Conservation (phyloP, 2,797 vertebrate species). For the Rhinogobio ventralis region DNA sequence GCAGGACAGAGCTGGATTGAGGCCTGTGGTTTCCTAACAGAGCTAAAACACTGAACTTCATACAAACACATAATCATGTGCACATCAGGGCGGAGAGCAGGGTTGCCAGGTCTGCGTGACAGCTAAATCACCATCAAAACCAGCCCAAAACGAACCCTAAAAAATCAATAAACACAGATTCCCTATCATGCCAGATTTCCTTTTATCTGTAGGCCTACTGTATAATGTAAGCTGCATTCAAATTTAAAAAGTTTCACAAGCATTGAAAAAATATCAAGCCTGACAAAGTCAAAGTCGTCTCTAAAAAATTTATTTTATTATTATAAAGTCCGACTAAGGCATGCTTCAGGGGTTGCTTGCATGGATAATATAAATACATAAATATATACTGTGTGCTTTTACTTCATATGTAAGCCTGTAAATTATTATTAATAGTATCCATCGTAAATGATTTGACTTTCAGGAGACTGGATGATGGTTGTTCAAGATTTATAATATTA, state of each 20-base stretch:
- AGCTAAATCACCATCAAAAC: neutral
- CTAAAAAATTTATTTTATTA: neutral
- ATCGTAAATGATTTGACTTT: too few species aligned
- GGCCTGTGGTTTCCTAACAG: too few species aligned
- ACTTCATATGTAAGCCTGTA: neutral
- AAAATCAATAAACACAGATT: neutral
- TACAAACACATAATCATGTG: too few species aligned
- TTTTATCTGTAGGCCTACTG: neutral
- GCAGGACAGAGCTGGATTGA: slow-evolving; percentile 48
- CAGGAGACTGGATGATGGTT: too few species aligned
- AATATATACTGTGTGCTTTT: neutral
- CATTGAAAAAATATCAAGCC: neutral
- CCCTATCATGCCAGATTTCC: neutral
- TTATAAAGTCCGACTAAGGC: neutral
- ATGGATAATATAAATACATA: neutral
- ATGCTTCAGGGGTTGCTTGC: neutral
- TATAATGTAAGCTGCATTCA: neutral
- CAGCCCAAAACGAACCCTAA: neutral
- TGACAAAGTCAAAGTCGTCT: neutral
- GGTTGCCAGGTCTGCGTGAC: neutral
- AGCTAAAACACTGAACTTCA: too few species aligned
- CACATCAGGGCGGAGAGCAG: neutral
- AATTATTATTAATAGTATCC: too few species aligned
- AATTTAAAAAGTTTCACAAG: too few species aligned
- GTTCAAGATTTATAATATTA: too few species aligned